Conservation (phyloP, 64 coral and sea anemone species). For the Montipora cactus region DNA sequence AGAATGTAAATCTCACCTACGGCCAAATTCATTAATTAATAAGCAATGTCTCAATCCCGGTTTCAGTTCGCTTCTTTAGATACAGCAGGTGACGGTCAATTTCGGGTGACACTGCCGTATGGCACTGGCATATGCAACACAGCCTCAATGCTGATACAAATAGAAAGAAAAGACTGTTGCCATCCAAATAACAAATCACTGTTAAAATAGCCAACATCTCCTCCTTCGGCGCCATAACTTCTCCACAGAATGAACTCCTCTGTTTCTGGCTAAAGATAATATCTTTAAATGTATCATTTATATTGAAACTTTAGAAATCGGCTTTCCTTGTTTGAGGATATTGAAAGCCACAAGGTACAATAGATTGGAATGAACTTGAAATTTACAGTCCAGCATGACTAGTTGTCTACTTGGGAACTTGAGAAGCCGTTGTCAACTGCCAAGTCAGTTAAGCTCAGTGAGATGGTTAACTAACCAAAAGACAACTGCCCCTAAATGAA, state of each 20-base stretch:
- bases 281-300: neutral
- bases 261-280: constrained; percentile 46
- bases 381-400: neutral
- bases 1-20: too few relatives aligned
- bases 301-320: constrained; percentile 27
- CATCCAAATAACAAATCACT: constrained; percentile 5
- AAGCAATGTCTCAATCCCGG: too few relatives aligned
- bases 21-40: too few relatives aligned
- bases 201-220: neutral
- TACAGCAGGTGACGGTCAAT: too few relatives aligned
- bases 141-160: neutral
- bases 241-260: neutral
- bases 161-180: neutral
- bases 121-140: neutral
- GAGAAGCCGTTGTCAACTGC: too few relatives aligned
- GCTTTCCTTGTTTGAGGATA: constrained; percentile 6
- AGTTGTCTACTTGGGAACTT: too few relatives aligned
- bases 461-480: too few relatives aligned
- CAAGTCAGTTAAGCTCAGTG: too few relatives aligned
- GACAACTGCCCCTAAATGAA: too few relatives aligned
- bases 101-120: too few relatives aligned
- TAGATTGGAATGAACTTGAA: neutral
- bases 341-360: neutral
- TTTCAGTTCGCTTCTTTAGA: too few relatives aligned
- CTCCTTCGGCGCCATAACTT: constrained; percentile 3